phyloP scores from a whole-genome alignment of 2,888 invertebrate species.

The Microplitis deprimator region DNA sequence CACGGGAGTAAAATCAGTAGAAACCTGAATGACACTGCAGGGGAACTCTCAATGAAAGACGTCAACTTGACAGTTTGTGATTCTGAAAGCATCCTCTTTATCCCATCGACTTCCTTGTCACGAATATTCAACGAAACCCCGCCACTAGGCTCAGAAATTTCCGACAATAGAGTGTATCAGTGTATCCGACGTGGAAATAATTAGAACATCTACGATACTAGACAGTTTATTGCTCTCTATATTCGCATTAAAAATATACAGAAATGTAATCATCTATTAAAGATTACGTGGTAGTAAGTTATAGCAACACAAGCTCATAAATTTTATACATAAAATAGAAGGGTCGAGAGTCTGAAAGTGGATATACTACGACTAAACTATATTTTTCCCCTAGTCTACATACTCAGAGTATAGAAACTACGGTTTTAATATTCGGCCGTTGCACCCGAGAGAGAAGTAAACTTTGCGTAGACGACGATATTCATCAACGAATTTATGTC shows the following conservation, averaged over 20 bases:
- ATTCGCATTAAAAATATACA: not conserved
- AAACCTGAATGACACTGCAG: slow-evolving; percentile 73
- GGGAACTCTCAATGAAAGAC: slow-evolving; percentile 76
- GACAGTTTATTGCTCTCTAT: not conserved
- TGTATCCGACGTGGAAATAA: not conserved
- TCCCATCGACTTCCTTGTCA: slow-evolving; percentile 67
- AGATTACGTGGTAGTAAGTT: not conserved
- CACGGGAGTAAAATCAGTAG: slow-evolving; percentile 60
- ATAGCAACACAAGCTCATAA: slow-evolving; percentile 11
- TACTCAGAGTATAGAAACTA: not conserved
- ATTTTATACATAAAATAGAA: not conserved
- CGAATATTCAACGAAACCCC: slow-evolving; percentile 70
- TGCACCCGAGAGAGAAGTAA: slow-evolving; percentile 16
- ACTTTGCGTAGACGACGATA: slow-evolving; percentile 16
- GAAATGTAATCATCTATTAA: slow-evolving; percentile 10
- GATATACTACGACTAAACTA: not conserved
- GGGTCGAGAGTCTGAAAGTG: not conserved
- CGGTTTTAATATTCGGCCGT: slow-evolving; percentile 21
- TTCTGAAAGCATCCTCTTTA: slow-evolving; percentile 59
- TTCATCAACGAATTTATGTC: slow-evolving; percentile 28
- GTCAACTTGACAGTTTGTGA: slow-evolving; percentile 68
- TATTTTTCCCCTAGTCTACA: not conserved
- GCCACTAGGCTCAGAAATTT: slow-evolving; percentile 69
- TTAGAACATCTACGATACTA: not conserved
- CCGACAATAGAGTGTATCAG: slow-evolving; percentile 18